Conservation (phyloP, 2,797 vertebrate species). For the Sorex maritimensis region DNA sequence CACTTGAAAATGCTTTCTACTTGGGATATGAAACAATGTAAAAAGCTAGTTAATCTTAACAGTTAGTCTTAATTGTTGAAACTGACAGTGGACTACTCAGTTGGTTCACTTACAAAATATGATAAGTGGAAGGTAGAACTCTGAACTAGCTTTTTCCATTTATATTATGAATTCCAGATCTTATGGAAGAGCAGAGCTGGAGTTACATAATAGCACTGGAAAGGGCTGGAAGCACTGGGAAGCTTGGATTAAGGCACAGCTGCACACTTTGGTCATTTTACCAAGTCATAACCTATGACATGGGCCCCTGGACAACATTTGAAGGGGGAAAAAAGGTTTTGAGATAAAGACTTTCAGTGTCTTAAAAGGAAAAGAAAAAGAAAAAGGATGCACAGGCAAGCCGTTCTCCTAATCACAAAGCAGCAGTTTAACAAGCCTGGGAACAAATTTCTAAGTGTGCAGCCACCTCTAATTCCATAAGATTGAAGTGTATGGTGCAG, state of each 20-base stretch:
- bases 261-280: constrained; percentile 66
- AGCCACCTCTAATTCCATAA: constrained; percentile 64
- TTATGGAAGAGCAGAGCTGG: constrained; percentile 44
- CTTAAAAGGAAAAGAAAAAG: not conserved
- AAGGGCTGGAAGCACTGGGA: not conserved
- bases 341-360: constrained; percentile 30
- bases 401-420: constrained; percentile 17
- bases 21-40: constrained; percentile 75
- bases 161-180: constrained; percentile 81
- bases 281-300: not conserved
- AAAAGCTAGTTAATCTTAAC: constrained; percentile 83
- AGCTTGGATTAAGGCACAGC: constrained; percentile 61
- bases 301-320: not conserved
- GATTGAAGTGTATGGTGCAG: constrained; percentile 38
- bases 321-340: not conserved
- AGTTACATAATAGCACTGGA: constrained; percentile 65
- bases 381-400: not conserved
- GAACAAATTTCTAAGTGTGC: constrained; percentile 62
- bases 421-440: not conserved
- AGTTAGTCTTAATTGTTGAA: constrained; percentile 64
- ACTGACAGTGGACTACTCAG: constrained; percentile 48
- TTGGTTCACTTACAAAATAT: constrained; percentile 38
- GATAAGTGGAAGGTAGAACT: constrained; percentile 6
- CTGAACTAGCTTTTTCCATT: constrained; percentile 84
- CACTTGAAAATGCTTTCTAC: constrained; percentile 72